Evolutionary conservation across 2,797 vertebrate genomes (phyloP).

Genomic region (Intellagama lesueurii): DNA sequence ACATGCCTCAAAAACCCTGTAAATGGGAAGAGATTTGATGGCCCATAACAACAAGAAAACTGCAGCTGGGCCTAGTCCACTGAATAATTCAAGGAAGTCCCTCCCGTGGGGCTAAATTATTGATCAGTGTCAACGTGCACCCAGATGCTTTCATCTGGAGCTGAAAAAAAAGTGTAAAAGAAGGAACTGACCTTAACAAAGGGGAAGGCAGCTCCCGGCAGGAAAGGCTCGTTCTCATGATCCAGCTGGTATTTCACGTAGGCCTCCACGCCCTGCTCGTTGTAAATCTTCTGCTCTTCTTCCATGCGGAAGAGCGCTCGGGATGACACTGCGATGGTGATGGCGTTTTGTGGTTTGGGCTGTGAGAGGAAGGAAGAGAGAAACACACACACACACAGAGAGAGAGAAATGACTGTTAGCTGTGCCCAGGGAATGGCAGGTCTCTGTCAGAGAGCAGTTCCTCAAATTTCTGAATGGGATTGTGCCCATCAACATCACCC

Average conservation of each 20-base stretch:
- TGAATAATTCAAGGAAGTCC: not conserved
- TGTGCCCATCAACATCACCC: not conserved
- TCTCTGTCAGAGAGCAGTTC: not conserved
- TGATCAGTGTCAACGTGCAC: not conserved
- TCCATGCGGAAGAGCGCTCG: conserved; percentile 95
- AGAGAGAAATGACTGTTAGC: not conserved
- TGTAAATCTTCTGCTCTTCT: conserved; percentile 91
- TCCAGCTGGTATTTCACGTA: conserved; percentile 94
- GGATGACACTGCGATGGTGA: conserved; percentile 94
- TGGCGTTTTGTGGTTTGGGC: conserved; percentile 93
- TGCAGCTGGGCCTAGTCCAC: not conserved
- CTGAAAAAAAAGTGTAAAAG: accelerated
- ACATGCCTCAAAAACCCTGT: too few relatives aligned
- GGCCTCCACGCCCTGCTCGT: conserved; percentile 91
- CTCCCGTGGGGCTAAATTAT: not conserved
- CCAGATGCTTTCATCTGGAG: not conserved
- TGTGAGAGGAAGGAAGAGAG: conserved; percentile 54
- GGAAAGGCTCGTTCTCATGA: conserved; percentile 94
- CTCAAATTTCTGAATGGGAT: not conserved
- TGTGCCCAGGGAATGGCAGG: not conserved
- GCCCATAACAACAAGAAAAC: too few relatives aligned
- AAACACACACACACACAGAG: not conserved
- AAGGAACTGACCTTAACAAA: conserved; percentile 90
- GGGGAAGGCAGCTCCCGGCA: conserved; percentile 92
- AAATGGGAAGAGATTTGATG: too few relatives aligned